Evolutionary conservation across 2,797 vertebrate species (phyloP).

Genomic region (Jordanella pulchra): DNA sequence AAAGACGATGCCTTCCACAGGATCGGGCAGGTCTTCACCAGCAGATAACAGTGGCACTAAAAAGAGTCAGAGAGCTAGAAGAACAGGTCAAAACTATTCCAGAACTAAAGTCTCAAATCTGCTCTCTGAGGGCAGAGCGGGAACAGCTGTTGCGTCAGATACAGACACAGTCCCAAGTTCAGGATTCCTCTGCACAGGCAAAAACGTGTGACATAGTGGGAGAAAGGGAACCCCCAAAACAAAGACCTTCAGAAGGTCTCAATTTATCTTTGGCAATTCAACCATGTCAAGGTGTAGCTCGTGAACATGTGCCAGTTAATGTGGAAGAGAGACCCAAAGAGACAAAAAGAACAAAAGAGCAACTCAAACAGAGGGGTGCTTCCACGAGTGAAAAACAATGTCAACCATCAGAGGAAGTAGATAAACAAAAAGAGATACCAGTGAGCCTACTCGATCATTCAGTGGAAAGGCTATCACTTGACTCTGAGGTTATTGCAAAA

Average conservation of each 20-base stretch:
- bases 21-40: slow-evolving; percentile 75
- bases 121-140: slow-evolving; percentile 74
- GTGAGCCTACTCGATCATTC: slow-evolving; percentile 46
- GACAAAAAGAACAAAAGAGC: slow-evolving; percentile 30
- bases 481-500: slow-evolving; percentile 40
- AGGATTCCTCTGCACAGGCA: slow-evolving; percentile 32
- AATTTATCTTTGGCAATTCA: slow-evolving; percentile 52
- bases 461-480: slow-evolving; percentile 42
- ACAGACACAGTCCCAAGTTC: slow-evolving; percentile 68
- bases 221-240: slow-evolving; percentile 37
- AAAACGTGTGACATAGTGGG: slow-evolving; percentile 24
- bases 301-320: slow-evolving; percentile 27
- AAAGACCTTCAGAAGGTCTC: slow-evolving; percentile 51
- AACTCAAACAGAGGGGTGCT: slow-evolving; percentile 33
- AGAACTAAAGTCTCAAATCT: slow-evolving; percentile 78
- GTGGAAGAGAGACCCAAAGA: slow-evolving; percentile 31
- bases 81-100: slow-evolving; percentile 80
- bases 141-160: slow-evolving; percentile 67
- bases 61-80: slow-evolving; percentile 81
- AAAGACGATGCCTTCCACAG: slow-evolving; percentile 51
- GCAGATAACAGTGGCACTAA: slow-evolving; percentile 79
- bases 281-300: slow-evolving; percentile 35
- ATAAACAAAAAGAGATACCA: slow-evolving; percentile 53
- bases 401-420: slow-evolving; percentile 49
- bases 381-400: slow-evolving; percentile 38